A percentile compares a stretch with the other conserved stretches of the same genome.
Conservation (phyloP, 2,113 vertebrate species). For the Leucosticte australis region DNA sequence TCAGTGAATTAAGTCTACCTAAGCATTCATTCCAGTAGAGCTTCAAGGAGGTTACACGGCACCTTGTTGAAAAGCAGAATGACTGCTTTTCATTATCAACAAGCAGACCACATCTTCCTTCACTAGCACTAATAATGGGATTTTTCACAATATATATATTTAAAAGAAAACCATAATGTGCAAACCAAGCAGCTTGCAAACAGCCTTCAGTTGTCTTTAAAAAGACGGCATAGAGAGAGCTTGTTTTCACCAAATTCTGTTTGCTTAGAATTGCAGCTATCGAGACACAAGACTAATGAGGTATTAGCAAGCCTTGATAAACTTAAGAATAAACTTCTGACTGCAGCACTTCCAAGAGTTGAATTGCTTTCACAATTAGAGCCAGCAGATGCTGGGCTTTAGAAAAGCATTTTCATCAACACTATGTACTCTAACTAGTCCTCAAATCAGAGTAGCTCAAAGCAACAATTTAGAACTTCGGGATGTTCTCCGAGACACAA, state of each 20-base stretch:
- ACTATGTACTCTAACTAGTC: fast-evolving
- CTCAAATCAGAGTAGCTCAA: background rate
- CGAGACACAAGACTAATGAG: background rate
- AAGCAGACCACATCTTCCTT: background rate
- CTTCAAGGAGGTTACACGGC: background rate
- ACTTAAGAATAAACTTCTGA: background rate
- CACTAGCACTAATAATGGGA: fast-evolving
- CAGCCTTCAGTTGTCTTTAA: background rate
- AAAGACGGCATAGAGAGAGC: fast-evolving
- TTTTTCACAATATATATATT: background rate
- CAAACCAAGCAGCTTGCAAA: background rate
- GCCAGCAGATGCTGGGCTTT: background rate
- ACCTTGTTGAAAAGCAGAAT: background rate
- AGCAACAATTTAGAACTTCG: background rate
- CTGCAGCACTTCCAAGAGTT: background rate
- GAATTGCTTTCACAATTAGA: background rate
- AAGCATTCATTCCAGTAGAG: background rate
- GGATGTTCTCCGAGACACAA: fast-evolving
- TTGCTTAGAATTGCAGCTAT: background rate
- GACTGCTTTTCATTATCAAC: fast-evolving
- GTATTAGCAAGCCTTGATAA: background rate
- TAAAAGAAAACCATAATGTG: background rate
- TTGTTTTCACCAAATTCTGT: background rate
- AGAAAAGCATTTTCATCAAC: background rate
- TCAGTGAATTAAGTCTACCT: background rate